Base-by-base conservation (phyloP, 2,113 vertebrate genomes). In the Uropsilus gracilis region DNA sequence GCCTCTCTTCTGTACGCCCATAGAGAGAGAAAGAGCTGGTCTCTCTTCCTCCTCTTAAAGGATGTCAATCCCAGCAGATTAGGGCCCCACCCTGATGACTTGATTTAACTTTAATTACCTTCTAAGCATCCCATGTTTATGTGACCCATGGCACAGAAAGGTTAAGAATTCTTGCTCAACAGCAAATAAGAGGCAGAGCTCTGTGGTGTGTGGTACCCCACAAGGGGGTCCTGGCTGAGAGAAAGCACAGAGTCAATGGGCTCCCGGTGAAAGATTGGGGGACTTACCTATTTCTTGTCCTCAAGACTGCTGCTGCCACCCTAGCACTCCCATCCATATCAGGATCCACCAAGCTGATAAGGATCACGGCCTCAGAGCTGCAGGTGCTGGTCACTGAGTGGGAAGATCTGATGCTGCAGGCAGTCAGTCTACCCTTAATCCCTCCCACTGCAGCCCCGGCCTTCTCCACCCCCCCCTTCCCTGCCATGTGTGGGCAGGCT, bases 401-500 rank as follows among this genome's bases (percentile, higher is more conserved):
- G 77, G 24, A 75, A 84, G 66, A 32, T 42, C 2, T 8, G 50
- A 22, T 34, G 48, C 30, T 18, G 9, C 37, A 55, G 75, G 44
- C 6, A 1, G 53, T 42, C 20, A 0, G 8, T 14, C 37, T 14
- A 9, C 34, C n/a, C 8, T 28, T 12, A 14, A 5, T 30, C 63
- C 39, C 48, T 26, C 32, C 13, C 53, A 39, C 92, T 28, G 48
- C 8, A 7, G 32, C 59, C 48, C 17, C 0, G 0, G n/a, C 28
- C 76, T 44, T 46, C 0, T 0, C 34, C 9, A 4, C 66, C 55
- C 66, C 55, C 53, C 34, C 16, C 63, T 68, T 87, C 66, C 42
- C 87, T 53, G 42, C 77, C 0, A 0, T 5, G 14, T 91, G 81
- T 26, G 86, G 95, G 83, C 94, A 97, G 95, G 81, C 96, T 28